Evolutionary conservation across 2,797 vertebrate genomes (phyloP).

Genomic region (Gobio occitaniae): DNA sequence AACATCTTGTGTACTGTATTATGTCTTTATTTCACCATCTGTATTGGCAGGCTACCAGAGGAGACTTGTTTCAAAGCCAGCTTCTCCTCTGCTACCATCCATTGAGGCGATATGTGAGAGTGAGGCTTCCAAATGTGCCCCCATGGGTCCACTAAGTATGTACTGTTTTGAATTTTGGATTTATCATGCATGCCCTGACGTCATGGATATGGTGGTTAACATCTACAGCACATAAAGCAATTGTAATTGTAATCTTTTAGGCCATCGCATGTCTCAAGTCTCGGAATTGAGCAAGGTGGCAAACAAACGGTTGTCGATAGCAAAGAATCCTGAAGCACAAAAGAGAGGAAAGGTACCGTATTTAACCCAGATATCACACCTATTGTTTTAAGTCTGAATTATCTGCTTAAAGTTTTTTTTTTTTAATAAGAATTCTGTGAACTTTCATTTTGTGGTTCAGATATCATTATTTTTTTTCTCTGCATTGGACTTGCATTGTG

Average conservation of each 20-base stretch:
- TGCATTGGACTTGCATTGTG: neutral
- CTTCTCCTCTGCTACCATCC: constrained; percentile 35
- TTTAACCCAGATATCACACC: neutral
- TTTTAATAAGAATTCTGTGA: too few relatives aligned
- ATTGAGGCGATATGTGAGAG: constrained; percentile 51
- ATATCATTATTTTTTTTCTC: neutral
- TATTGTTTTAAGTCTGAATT: neutral
- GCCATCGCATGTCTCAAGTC: constrained; percentile 82
- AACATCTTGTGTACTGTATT: neutral
- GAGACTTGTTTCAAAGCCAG: constrained; percentile 47
- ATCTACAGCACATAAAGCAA: neutral
- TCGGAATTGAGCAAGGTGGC: constrained; percentile 84
- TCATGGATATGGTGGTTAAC: neutral
- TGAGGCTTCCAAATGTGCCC: constrained; percentile 53
- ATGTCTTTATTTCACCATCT: neutral
- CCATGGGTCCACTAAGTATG: constrained; percentile 50
- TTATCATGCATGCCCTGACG: neutral
- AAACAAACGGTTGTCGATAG: constrained; percentile 85
- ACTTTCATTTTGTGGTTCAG: neutral
- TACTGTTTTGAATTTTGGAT: neutral
- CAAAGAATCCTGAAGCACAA: constrained; percentile 81
- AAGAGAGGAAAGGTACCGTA: constrained; percentile 71
- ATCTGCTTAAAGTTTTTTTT: too few relatives aligned
- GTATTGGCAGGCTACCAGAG: constrained; percentile 45
- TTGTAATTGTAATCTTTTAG: constrained; percentile 63